Percentiles rank a stretch among this genome's conserved stretches.
Conservation (phyloP, 2,113 vertebrate species). For the Tringa solitaria region DNA sequence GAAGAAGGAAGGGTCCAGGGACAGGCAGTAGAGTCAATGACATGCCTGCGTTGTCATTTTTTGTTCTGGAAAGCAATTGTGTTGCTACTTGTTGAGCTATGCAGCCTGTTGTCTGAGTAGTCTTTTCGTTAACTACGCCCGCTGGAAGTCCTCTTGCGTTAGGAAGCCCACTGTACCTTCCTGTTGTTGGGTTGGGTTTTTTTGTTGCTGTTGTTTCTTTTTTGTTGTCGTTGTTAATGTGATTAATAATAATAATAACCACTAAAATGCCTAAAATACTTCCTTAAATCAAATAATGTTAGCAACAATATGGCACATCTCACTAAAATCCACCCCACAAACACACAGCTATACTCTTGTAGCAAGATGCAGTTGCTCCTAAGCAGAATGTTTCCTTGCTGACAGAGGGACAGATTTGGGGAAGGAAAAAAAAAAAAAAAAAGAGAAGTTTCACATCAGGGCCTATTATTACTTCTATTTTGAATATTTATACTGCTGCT, state of each 20-base stretch:
- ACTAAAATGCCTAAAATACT: constrained; percentile 30
- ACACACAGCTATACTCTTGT: neutral
- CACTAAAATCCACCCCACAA: neutral
- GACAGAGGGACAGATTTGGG: neutral
- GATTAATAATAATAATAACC: constrained; percentile 9
- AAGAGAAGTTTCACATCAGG: constrained; percentile 23
- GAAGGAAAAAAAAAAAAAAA: neutral
- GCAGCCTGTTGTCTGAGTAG: neutral
- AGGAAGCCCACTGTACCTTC: neutral
- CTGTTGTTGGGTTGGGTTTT: neutral
- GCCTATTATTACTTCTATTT: constrained; percentile 58
- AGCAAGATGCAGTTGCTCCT: neutral
- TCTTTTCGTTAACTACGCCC: neutral
- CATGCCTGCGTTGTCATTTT: fast-evolving
- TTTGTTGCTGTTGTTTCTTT: neutral
- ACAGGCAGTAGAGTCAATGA: neutral
- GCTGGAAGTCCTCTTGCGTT: fast-evolving
- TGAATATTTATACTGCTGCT: constrained; percentile 67
- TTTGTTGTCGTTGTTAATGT: neutral
- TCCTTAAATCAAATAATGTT: neutral
- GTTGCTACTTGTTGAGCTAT: neutral
- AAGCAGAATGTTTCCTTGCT: constrained; percentile 21
- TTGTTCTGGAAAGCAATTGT: neutral
- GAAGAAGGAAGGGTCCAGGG: neutral
- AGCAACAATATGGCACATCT: neutral